Percentiles rank a stretch among this genome's conserved stretches.
Evolutionary conservation across 2,797 vertebrate species (phyloP).

Genomic region (Lithobates pipiens): DNA sequence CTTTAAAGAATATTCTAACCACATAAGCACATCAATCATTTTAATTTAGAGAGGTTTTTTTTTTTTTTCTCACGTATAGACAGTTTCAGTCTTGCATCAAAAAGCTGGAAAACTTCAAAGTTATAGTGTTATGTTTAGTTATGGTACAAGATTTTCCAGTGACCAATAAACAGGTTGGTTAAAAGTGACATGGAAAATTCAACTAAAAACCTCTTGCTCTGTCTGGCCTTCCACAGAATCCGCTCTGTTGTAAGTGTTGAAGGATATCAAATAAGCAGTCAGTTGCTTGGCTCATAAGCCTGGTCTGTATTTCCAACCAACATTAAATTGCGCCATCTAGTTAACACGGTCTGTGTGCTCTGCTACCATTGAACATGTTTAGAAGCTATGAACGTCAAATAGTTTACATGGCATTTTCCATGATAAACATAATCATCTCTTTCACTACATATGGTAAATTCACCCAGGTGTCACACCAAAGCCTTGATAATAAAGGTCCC

Average conservation of each 20-base stretch:
- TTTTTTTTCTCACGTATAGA: not conserved
- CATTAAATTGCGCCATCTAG: conserved; percentile 73
- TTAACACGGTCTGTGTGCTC: conserved; percentile 64
- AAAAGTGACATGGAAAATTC: conserved; percentile 77
- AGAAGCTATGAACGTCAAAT: conserved; percentile 66
- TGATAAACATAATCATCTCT: not conserved
- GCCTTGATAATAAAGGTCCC: conserved; percentile 47
- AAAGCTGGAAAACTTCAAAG: conserved; percentile 8
- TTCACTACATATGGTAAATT: not conserved
- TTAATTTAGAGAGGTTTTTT: not conserved
- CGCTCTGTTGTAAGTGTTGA: conserved; percentile 72
- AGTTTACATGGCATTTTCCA: conserved; percentile 54
- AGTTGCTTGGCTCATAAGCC: conserved; percentile 69
- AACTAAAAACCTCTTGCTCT: conserved; percentile 70
- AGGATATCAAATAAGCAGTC: conserved; percentile 75
- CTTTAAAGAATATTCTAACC: no score
- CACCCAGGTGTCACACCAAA: conserved; percentile 2
- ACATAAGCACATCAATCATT: not conserved
- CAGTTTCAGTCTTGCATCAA: not conserved
- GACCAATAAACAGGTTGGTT: conserved; percentile 72
- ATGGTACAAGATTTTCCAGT: conserved; percentile 71
- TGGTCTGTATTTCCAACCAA: conserved; percentile 31
- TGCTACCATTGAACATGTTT: conserved; percentile 67
- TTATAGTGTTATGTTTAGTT: conserved; percentile 22
- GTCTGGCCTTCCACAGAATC: conserved; percentile 75